Percentiles rank a stretch among this genome's conserved stretches.
phyloP scores from a whole-genome alignment of 2,113 vertebrate species.

The Polypterus senegalus region DNA sequence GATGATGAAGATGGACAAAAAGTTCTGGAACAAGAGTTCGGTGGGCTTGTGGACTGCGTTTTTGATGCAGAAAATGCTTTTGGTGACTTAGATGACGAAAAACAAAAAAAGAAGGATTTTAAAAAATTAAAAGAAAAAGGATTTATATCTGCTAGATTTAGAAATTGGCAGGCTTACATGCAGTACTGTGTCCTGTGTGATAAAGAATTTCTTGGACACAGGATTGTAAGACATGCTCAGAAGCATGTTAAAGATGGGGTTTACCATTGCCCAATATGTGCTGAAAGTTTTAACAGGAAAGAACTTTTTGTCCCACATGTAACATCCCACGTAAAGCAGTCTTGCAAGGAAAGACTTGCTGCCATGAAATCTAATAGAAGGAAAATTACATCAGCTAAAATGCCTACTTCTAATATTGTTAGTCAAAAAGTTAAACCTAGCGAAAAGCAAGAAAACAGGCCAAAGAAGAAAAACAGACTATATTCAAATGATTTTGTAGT shows the following conservation, averaged over 20 bases:
- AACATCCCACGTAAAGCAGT: slow-evolving; percentile 86
- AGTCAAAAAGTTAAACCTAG: slow-evolving; percentile 52
- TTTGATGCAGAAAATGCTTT: slow-evolving; percentile 59
- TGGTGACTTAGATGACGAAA: slow-evolving; percentile 58
- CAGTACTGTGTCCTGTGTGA: slow-evolving; percentile 95
- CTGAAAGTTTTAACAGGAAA: slow-evolving; percentile 79
- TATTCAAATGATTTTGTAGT: slow-evolving; percentile 60
- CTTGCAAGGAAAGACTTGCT: slow-evolving; percentile 82
- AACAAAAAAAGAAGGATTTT: slow-evolving; percentile 75
- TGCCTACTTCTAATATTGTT: slow-evolving; percentile 36
- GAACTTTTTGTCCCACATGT: slow-evolving; percentile 87
- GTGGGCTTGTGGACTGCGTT: slow-evolving; percentile 53
- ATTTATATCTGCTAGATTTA: slow-evolving; percentile 82
- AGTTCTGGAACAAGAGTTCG: slow-evolving; percentile 46
- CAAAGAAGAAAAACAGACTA: slow-evolving; percentile 61
- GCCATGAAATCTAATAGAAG: slow-evolving; percentile 80
- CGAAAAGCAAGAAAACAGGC: slow-evolving; percentile 56
- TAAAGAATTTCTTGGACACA: slow-evolving; percentile 90
- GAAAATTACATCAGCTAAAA: slow-evolving; percentile 62
- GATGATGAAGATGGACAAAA: slow-evolving; percentile 56
- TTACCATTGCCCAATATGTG: slow-evolving; percentile 90
- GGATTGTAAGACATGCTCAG: slow-evolving; percentile 90
- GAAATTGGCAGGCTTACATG: slow-evolving; percentile 97
- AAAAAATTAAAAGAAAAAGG: slow-evolving; percentile 82
- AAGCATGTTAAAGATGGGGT: slow-evolving; percentile 76